Evolutionary conservation across 1,140 invertebrate species (phyloP).

Genomic region (Drosophila kepulauana): DNA sequence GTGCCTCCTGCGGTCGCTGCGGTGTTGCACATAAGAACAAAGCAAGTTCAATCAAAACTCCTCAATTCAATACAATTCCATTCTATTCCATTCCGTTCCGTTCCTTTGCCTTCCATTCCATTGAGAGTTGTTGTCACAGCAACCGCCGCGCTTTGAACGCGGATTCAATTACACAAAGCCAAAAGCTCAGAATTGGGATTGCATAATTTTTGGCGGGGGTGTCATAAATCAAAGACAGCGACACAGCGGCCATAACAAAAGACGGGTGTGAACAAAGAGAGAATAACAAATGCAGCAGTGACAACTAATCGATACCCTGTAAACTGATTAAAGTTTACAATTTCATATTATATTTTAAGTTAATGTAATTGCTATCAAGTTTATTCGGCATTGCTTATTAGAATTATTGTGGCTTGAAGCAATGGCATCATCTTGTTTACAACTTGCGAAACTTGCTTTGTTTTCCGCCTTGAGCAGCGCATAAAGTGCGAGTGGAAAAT

Average conservation of each 20-base stretch:
- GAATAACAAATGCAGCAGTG: background rate
- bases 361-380: too few relatives aligned
- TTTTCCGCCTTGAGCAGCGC: background rate
- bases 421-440: slow-evolving; percentile 3
- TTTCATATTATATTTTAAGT: too few relatives aligned
- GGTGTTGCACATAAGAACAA: slow-evolving; percentile 15
- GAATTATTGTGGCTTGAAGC: background rate
- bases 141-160: slow-evolving; percentile 57
- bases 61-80: slow-evolving; percentile 9
- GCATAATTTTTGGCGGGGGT: slow-evolving; percentile 48
- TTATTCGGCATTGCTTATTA: background rate
- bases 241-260: slow-evolving; percentile 30
- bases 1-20: slow-evolving; percentile 51
- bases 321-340: background rate
- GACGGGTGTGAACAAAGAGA: slow-evolving; percentile 14
- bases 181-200: slow-evolving; percentile 53
- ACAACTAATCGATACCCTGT: slow-evolving; percentile 36
- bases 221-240: slow-evolving; percentile 61
- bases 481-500: slow-evolving; percentile 45
- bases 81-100: slow-evolving; percentile 21
- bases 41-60: slow-evolving; percentile 55
- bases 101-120: slow-evolving; percentile 1
- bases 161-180: slow-evolving; percentile 71
- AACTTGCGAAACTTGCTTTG: background rate
- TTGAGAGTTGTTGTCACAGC: slow-evolving; percentile 38